Evolutionary conservation across 92 coral and sea anemone species (phyloP).

Genomic region (Umimayanthus chanpuru): DNA sequence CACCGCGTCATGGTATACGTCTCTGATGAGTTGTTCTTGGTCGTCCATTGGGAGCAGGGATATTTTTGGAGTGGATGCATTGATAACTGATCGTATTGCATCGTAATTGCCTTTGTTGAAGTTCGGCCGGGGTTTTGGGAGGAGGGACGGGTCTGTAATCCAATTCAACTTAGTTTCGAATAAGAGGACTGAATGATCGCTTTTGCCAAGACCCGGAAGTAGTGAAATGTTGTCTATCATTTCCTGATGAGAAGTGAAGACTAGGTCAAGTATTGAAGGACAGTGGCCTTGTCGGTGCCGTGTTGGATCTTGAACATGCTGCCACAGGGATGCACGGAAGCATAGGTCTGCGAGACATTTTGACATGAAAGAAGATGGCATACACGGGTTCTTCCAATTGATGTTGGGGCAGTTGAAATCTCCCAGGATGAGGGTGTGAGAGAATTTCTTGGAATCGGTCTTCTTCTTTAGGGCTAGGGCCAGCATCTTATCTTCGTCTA

Average conservation of each 20-base stretch:
- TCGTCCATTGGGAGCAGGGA: not conserved
- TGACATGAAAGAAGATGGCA: not conserved
- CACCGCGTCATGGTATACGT: not conserved
- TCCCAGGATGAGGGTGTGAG: too few species aligned
- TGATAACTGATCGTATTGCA: not conserved
- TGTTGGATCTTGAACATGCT: not conserved
- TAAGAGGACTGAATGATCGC: not conserved
- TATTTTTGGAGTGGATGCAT: not conserved
- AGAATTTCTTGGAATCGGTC: not conserved
- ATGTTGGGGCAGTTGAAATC: not conserved
- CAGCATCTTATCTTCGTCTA: not conserved
- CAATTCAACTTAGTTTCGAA: not conserved
- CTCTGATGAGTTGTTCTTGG: not conserved
- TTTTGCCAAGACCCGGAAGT: not conserved
- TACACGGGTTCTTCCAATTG: not conserved
- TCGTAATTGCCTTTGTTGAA: slow-evolving; percentile 3
- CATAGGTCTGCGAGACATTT: not conserved
- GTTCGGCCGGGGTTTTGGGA: not conserved
- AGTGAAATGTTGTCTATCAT: not conserved
- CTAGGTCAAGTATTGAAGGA: not conserved
- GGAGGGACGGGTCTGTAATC: not conserved
- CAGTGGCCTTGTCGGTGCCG: not conserved
- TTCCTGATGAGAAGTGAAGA: not conserved
- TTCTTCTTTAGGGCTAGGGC: not conserved
- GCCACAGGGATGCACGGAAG: not conserved